These are phyloP conservation scores for Andrena trimmerana DNA, from an alignment of 2,888 invertebrate genomes.

Conservation along the genomic window DNA sequence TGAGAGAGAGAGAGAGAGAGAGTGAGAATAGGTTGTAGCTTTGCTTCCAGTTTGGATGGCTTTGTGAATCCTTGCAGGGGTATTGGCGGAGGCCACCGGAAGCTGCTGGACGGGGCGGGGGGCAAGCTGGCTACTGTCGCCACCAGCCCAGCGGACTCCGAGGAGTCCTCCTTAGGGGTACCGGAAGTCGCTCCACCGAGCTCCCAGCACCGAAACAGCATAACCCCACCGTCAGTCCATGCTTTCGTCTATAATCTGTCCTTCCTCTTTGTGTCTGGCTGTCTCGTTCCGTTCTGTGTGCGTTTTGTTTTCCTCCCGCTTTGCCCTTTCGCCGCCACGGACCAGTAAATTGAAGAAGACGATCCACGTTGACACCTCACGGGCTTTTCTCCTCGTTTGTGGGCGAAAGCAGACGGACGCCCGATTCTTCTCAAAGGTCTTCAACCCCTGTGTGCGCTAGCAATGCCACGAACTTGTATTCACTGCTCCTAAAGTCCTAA, in stretches of 20 bases:
- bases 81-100: conserved; percentile 86
- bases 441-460: too few species aligned
- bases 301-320: conserved; percentile 20
- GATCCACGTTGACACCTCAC: conserved; percentile 1
- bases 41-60: conserved; percentile 76
- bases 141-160: conserved; percentile 86
- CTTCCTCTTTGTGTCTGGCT: conserved; percentile 36
- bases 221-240: conserved; percentile 87
- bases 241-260: conserved; percentile 73
- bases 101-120: conserved; percentile 85
- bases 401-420: too few species aligned
- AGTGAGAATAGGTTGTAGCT: conserved; percentile 50
- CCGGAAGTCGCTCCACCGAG: conserved; percentile 80
- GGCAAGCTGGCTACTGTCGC: conserved; percentile 87
- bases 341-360: background rate
- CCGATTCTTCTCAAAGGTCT: too few species aligned
- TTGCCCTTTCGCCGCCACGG: background rate
- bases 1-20: conserved; percentile 11
- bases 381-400: background rate
- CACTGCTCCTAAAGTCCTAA: too few species aligned
- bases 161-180: conserved; percentile 84
- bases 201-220: conserved; percentile 86
- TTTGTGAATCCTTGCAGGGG: conserved; percentile 85
- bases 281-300: conserved; percentile 16
- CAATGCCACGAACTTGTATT: too few species aligned